A percentile compares a stretch with the other conserved stretches of the same genome.
These are phyloP conservation scores for Drosophila emarginata DNA, from an alignment of 2,888 invertebrate genomes.

Conservation along the genomic window DNA sequence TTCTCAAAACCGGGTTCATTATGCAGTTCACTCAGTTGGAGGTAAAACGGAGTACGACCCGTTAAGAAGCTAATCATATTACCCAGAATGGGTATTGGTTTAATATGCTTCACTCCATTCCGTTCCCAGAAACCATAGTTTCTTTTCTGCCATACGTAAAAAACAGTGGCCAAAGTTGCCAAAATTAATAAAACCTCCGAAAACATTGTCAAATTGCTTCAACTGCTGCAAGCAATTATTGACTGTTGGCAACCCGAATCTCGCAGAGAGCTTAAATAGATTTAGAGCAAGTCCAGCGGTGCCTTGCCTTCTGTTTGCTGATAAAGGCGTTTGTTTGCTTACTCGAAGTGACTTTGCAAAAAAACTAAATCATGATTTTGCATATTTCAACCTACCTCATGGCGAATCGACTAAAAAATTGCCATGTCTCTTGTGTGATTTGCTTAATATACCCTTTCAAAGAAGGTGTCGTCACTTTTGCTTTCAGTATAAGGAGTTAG, in stretches of 20 bases:
- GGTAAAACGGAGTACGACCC: slow-evolving; percentile 60
- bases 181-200: slow-evolving; percentile 34
- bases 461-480: background rate
- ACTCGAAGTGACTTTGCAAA: background rate
- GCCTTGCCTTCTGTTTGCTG: background rate
- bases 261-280: background rate
- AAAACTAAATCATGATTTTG: background rate
- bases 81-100: slow-evolving; percentile 81
- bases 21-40: slow-evolving; percentile 69
- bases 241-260: background rate
- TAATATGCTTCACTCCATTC: slow-evolving; percentile 69
- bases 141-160: slow-evolving; percentile 62
- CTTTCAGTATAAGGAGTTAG: background rate
- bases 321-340: background rate
- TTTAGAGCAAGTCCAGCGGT: background rate
- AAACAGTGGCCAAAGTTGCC: slow-evolving; percentile 38
- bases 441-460: background rate
- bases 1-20: slow-evolving; percentile 57
- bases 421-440: background rate
- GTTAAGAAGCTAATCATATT: slow-evolving; percentile 76
- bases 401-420: background rate
- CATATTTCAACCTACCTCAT: background rate
- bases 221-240: background rate
- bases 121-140: slow-evolving; percentile 70
- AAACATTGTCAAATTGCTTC: slow-evolving; percentile 38